A percentile compares a stretch with the other conserved stretches of the same genome.
phyloP scores from a whole-genome alignment of 2,797 vertebrate genomes.

The Brachyrhaphis roseni region DNA sequence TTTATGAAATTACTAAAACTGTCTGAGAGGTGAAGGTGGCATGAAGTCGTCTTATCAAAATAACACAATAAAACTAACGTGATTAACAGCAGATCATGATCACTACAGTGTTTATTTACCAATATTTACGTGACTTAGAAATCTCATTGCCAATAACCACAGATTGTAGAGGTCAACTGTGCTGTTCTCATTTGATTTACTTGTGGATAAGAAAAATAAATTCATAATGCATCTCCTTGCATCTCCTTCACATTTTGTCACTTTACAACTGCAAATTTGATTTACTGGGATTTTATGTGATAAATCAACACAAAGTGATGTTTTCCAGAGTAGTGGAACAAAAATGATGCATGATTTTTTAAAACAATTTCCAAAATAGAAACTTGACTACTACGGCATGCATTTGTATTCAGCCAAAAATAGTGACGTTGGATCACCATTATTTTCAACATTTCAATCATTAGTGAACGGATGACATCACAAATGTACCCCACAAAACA shows the following conservation, averaged over 20 bases:
- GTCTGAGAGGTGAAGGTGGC: background rate
- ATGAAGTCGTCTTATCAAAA: background rate
- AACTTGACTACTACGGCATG: no score
- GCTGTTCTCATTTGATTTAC: background rate
- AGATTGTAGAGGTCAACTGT: no score
- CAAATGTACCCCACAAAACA: background rate
- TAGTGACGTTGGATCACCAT: background rate
- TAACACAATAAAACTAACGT: background rate
- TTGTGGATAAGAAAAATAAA: background rate
- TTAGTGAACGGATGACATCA: background rate
- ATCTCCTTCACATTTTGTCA: background rate
- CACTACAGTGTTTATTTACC: no score
- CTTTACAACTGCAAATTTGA: background rate
- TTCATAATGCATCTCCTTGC: slow-evolving; percentile 27
- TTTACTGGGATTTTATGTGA: background rate
- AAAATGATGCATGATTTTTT: background rate
- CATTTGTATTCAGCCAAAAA: no score
- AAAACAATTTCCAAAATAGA: background rate
- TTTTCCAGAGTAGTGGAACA: background rate
- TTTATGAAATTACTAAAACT: background rate
- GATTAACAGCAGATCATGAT: background rate
- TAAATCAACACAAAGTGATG: background rate
- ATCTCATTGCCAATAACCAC: background rate
- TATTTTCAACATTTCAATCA: background rate
- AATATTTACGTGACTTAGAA: background rate